Percentiles rank a stretch among this genome's conserved stretches.
These are phyloP conservation scores for Aleadryas rufinucha DNA, from an alignment of 2,113 vertebrate genomes.

Conservation along the genomic window DNA sequence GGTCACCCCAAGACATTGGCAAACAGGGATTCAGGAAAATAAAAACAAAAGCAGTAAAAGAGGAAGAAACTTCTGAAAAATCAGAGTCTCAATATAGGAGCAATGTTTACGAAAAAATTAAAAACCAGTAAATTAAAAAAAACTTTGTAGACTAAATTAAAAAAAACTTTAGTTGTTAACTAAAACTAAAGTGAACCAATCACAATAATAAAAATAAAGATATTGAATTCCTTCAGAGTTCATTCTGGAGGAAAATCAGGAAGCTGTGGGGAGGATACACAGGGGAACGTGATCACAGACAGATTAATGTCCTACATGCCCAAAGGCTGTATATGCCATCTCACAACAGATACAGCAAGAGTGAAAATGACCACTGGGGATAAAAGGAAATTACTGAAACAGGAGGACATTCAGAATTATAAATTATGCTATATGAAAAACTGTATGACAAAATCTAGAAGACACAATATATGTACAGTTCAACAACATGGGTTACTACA, in stretches of 20 bases:
- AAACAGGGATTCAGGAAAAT: background rate
- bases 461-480: background rate
- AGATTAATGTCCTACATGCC: background rate
- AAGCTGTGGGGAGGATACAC: background rate
- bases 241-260: conserved; percentile 1
- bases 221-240: background rate
- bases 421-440: background rate
- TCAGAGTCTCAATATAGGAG: background rate
- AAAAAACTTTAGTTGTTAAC: background rate
- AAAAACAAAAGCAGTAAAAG: background rate
- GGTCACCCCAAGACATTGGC: too few relatives aligned
- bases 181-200: background rate
- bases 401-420: background rate
- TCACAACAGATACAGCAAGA: background rate
- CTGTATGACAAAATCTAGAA: background rate
- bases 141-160: background rate
- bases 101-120: background rate
- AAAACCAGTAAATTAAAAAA: rapidly evolving
- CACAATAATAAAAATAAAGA: background rate
- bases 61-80: background rate
- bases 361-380: background rate
- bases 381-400: background rate
- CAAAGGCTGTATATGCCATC: background rate
- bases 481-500: background rate
- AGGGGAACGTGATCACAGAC: background rate